These are phyloP conservation scores for Pseudochaenichthys georgianus DNA, from an alignment of 2,797 vertebrate species.

Conservation along the genomic window DNA sequence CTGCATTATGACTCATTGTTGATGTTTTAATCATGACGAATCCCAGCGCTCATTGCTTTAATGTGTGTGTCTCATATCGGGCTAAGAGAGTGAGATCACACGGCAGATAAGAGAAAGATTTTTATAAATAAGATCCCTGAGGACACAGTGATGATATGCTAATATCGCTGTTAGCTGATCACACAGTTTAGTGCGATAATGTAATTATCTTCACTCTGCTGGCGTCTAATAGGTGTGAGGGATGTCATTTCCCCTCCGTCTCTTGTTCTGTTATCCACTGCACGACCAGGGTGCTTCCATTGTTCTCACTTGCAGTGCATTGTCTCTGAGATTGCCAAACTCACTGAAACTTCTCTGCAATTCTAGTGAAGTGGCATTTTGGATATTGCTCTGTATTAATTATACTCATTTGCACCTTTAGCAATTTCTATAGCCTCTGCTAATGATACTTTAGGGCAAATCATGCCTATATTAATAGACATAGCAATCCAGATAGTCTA, in stretches of 20 bases:
- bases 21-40: slow-evolving; percentile 37
- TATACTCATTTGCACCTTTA: slow-evolving; percentile 7
- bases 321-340: slow-evolving; percentile 26
- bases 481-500: background rate
- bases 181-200: slow-evolving; percentile 55
- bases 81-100: background rate
- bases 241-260: slow-evolving; percentile 48
- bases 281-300: slow-evolving; percentile 16
- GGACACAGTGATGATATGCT: slow-evolving; percentile 30
- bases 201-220: slow-evolving; percentile 51
- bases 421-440: slow-evolving; percentile 4
- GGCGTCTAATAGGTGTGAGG: slow-evolving; percentile 42
- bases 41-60: slow-evolving; percentile 3
- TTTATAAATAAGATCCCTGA: slow-evolving; percentile 14
- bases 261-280: slow-evolving; percentile 27
- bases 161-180: slow-evolving; percentile 53
- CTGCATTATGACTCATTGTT: slow-evolving; percentile 16
- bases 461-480: background rate
- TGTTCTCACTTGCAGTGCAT: slow-evolving; percentile 33
- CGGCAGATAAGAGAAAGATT: slow-evolving; percentile 10
- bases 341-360: slow-evolving; percentile 20
- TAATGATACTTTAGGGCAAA: slow-evolving; percentile 24
- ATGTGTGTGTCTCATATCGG: background rate
- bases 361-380: slow-evolving; percentile 18
- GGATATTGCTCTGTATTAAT: slow-evolving; percentile 20